Evolutionary conservation across 1,140 invertebrate genomes (phyloP).

Genomic region (Chrysomallon squamiferum): DNA sequence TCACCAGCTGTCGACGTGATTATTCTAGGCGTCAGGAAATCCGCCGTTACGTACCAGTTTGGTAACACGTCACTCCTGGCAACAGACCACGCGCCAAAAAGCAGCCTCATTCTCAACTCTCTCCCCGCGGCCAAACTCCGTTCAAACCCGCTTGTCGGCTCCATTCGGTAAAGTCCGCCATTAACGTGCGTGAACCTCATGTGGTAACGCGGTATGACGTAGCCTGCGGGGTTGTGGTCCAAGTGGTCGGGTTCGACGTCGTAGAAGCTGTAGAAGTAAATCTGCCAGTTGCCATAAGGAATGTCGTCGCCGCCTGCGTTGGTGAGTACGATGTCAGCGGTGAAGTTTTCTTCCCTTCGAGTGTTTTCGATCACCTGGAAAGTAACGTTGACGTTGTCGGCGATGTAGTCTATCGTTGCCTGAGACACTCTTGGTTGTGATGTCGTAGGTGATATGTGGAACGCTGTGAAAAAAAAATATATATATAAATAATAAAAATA

Average conservation of each 20-base stretch:
- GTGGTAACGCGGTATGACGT: neutral
- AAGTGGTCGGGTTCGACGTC: neutral
- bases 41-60: constrained; percentile 39
- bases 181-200: neutral
- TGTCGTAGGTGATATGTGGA: no score
- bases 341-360: neutral
- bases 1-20: constrained; percentile 31
- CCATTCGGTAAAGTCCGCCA: neutral
- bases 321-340: neutral
- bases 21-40: constrained; percentile 17
- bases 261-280: neutral
- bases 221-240: neutral
- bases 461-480: no score
- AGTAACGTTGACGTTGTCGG: neutral
- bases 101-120: constrained; percentile 9
- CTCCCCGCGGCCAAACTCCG: constrained; percentile 2
- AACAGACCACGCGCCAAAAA: constrained; percentile 34
- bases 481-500: no score
- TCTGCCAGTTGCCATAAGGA: neutral
- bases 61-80: constrained; percentile 38
- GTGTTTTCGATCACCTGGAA: neutral
- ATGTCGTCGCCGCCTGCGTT: neutral
- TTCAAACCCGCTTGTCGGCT: no score
- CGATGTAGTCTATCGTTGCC: neutral
- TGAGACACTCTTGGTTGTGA: neutral